Base-by-base conservation (phyloP, 2,797 vertebrate species). In the Spinibarbus caldwelli region DNA sequence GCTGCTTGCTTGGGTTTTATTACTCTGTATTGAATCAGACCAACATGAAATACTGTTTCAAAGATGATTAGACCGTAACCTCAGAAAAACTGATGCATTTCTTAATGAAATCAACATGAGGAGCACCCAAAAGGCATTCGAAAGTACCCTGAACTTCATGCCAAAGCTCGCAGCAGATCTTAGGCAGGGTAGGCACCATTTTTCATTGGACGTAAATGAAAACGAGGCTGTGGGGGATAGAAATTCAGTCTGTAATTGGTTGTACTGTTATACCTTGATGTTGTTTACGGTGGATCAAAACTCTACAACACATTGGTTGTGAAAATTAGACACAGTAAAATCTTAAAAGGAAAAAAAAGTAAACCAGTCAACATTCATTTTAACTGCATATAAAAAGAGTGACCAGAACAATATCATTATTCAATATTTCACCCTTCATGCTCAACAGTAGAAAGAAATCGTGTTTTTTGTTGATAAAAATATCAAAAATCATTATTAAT, bases 1-100 rank as follows among this genome's bases (percentile, higher is more conserved):
- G 73, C 45, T 17, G 73, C 62, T 84, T 52, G 82, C 72, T 84
- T 84, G 82, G 82, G n/a, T 78, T 84, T 78, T 78, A 78, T 84
- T 77, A 78, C 82, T 52, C 31, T 68, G 41, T 54, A 68, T 84
- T 84, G 73, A 78, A 84, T 84, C 82, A 84, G 72, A 78, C 62
- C 62, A 68, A 67, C 73, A 78, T 54, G 73, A 83, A 66, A 83
- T 47, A 59, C 71, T 83, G 41, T 49, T 83, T 83, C 70, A 49
- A 66, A 76, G 19, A 84, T 84, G 34, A 78, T 84, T 77, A 43
- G 62, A 84, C 36, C 5, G 45, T 78, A 84, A 78, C 75, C 73
- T 84, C 62, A 54, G 82, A 66, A 34, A 84, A 78, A 84, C 62
- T 54, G 47, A 76, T 84, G 6, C 17, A 54, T 70, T 84, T 84